A percentile compares a stretch with the other conserved stretches of the same genome.
Evolutionary conservation across 2,888 invertebrate species (phyloP).

Genomic region (Tribolium freemani): DNA sequence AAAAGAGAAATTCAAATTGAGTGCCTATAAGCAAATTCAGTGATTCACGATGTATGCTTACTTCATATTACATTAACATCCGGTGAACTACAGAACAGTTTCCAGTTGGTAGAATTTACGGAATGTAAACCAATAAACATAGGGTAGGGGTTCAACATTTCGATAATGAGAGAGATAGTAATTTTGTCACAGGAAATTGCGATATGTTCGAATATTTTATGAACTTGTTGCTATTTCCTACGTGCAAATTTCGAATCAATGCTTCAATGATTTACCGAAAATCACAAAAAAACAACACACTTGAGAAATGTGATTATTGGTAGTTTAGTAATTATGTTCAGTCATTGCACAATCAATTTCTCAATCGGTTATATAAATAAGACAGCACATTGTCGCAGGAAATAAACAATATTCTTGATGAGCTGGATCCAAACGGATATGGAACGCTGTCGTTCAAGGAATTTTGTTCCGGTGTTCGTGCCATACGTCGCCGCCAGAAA

Average conservation of each 20-base stretch:
- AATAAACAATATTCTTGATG: conserved; percentile 52
- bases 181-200: conserved; percentile 30
- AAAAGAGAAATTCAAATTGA: neutral
- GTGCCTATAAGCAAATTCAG: neutral
- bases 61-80: conserved; percentile 32
- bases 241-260: neutral
- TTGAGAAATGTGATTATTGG: neutral
- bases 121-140: conserved; percentile 38
- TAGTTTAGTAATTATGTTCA: neutral
- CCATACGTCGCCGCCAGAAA: conserved; percentile 44
- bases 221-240: neutral
- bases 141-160: conserved; percentile 15
- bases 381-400: conserved; percentile 50
- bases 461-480: conserved; percentile 55
- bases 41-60: conserved; percentile 25
- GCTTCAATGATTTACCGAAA: neutral
- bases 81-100: conserved; percentile 41
- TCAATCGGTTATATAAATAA: neutral
- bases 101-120: conserved; percentile 45
- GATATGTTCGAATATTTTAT: conserved; percentile 25
- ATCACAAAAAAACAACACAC: neutral
- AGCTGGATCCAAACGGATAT: conserved; percentile 53
- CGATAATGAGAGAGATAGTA: conserved; percentile 22
- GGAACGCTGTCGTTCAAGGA: conserved; percentile 56
- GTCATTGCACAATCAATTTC: neutral